Conservation (phyloP, 2,113 vertebrate genomes). For the Hypocryptadius cinnamomeus region DNA sequence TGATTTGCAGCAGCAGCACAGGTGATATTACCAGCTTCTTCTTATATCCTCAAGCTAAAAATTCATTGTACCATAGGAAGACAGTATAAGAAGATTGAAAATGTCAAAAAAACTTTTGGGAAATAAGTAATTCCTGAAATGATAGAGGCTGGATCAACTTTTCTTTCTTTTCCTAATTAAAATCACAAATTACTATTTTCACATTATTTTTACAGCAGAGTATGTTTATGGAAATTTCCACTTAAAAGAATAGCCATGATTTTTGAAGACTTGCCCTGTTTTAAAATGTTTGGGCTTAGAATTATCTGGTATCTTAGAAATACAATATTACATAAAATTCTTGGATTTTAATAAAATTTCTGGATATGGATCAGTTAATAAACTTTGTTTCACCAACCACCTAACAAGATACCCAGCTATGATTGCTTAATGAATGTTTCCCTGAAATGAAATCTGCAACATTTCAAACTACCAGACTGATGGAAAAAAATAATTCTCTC, state of each 20-base stretch:
- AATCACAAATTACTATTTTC: neutral
- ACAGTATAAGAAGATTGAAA: neutral
- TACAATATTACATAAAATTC: neutral
- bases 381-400: constrained; percentile 36
- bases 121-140: neutral
- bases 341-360: constrained; percentile 39
- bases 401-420: neutral
- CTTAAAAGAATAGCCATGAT: neutral
- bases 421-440: constrained; percentile 15
- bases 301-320: neutral
- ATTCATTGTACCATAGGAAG: neutral
- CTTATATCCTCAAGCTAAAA: neutral
- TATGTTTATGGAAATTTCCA: neutral
- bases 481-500: neutral
- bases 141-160: neutral
- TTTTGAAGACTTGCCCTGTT: neutral
- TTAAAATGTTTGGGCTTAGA: neutral
- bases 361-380: constrained; percentile 55
- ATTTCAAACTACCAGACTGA: neutral
- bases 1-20: neutral
- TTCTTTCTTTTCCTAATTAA: neutral
- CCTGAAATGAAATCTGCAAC: constrained; percentile 20
- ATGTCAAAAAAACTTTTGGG: neutral
- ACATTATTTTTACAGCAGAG: neutral
- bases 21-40: neutral